Evolutionary conservation across 2,888 invertebrate genomes (phyloP), one percentile per base, ranked within the genome.

Genomic region (Zelleria hepariella): DNA sequence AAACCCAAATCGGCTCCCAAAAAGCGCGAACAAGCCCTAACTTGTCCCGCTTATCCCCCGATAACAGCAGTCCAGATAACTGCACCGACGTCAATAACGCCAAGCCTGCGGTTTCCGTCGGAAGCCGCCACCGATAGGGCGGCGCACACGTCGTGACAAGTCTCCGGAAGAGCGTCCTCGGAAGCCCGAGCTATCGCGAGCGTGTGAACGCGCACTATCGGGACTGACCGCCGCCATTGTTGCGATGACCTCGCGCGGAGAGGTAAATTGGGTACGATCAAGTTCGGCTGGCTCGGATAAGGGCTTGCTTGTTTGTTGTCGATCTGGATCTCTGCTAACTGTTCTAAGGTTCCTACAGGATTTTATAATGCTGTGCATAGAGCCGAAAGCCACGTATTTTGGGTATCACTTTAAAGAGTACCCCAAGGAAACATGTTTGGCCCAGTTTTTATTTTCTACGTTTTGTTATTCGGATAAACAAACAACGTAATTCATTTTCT

Each of bases 61-160:
- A 42, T 20, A 15, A 55, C 20, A 27, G 55, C 20, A 21, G 42
- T 26, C 20, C 55, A 55, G 55, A 51, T 51, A 51, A 51, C 21
- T 20, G 21, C 15, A 51, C 23, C 51, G 18, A 32, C 66, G 64
- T 64, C 63, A 61, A 54, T 57, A 64, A 65, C 65, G 64, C 63
- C 62, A 24, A n/a, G n/a, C 60, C 68, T 76, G 82, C 75, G 83
- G 78, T 83, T 81, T 83, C 84, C 86, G 85, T 73, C 82, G 86
- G 86, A 86, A 78, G 78, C 68, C 78, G 72, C 63, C 57, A 60
- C 32, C 72, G 83, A 84, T 85, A 85, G 75, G 71, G 70, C 15
- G 70, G 70, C 70, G 74, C 68, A 71, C 83, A 78, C 70, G 82
- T 82, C 79, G 70, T 72, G 73, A 78, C 82, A 75, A 76, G 82